Conservation (phyloP, 2,888 invertebrate species). For the Neelides folsomi region DNA sequence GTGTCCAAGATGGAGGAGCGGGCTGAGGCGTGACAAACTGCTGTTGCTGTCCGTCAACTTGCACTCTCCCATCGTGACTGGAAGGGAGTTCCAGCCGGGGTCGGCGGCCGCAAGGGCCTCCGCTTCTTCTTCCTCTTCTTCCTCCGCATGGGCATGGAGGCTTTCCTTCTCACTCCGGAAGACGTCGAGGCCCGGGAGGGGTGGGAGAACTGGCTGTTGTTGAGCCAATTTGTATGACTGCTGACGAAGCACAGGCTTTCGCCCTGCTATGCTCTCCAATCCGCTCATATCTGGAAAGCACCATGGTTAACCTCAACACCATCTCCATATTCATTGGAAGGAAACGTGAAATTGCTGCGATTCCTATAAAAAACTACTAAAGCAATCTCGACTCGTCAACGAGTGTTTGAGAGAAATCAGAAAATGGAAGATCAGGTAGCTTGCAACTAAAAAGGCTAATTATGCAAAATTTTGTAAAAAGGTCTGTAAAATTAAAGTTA, state of each 20-base stretch:
- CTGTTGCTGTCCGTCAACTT: conserved; percentile 31
- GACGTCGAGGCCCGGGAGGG: conserved; percentile 42
- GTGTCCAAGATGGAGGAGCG: conserved; percentile 17
- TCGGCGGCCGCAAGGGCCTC: conserved; percentile 1
- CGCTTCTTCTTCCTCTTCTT: conserved; percentile 15
- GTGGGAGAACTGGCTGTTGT: conserved; percentile 66
- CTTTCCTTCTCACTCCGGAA: conserved; percentile 10
- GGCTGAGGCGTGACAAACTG: conserved; percentile 30
- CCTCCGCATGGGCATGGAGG: conserved; percentile 16
- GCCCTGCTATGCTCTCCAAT: conserved; percentile 1
- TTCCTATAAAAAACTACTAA: too few relatives aligned
- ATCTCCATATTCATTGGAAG: too few relatives aligned
- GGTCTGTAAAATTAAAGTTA: too few relatives aligned
- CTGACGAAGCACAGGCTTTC: conserved; percentile 52
- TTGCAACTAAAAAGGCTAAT: too few relatives aligned
- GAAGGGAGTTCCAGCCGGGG: conserved; percentile 23
- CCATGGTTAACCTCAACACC: too few relatives aligned
- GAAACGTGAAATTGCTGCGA: too few relatives aligned
- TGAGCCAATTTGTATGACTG: conserved; percentile 79
- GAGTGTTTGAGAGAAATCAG: too few relatives aligned
- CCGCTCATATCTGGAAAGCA: too few relatives aligned
- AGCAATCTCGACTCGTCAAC: too few relatives aligned
- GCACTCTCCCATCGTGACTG: conserved; percentile 31
- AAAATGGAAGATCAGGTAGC: too few relatives aligned
- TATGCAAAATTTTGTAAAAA: too few relatives aligned